phyloP scores from a whole-genome alignment of 2,888 invertebrate species.

The Barypeithes pellucidus region DNA sequence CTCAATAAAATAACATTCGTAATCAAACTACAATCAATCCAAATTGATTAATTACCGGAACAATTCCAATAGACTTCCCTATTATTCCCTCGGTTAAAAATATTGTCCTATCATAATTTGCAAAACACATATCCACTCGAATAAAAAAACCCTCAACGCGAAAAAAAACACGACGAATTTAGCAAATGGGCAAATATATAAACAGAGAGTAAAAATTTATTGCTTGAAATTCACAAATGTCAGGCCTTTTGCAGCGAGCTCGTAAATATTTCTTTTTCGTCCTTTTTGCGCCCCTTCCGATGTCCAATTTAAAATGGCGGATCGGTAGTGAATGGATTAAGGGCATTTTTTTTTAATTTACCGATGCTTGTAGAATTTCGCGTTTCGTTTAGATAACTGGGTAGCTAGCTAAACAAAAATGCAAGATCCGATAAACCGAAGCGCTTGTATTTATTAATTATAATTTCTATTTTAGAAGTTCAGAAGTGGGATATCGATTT shows the following conservation, averaged over 20 bases:
- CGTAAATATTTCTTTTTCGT: slow-evolving; percentile 29
- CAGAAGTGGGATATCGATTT: too few species aligned
- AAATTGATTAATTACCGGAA: background rate
- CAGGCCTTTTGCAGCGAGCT: slow-evolving; percentile 20
- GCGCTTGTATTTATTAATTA: too few species aligned
- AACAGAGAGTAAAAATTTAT: slow-evolving; percentile 35
- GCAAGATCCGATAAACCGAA: too few species aligned
- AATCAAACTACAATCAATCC: too few species aligned
- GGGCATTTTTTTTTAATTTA: slow-evolving; percentile 27
- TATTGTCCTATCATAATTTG: slow-evolving; percentile 18
- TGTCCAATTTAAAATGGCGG: slow-evolving; percentile 28
- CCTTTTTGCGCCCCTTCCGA: slow-evolving; percentile 26
- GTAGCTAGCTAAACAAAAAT: too few species aligned
- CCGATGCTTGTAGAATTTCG: background rate
- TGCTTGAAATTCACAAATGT: slow-evolving; percentile 35
- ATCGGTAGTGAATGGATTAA: slow-evolving; percentile 20
- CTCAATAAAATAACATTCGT: too few species aligned
- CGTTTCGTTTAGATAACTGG: background rate
- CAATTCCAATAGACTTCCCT: background rate
- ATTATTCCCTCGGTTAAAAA: slow-evolving; percentile 7
- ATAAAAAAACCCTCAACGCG: slow-evolving; percentile 27
- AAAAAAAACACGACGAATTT: slow-evolving; percentile 21
- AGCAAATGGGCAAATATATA: slow-evolving; percentile 33
- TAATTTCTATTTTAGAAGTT: too few species aligned
- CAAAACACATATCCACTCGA: slow-evolving; percentile 23